Base-by-base conservation (phyloP, 2,797 vertebrate species). In the Gymnocypris eckloni region DNA sequence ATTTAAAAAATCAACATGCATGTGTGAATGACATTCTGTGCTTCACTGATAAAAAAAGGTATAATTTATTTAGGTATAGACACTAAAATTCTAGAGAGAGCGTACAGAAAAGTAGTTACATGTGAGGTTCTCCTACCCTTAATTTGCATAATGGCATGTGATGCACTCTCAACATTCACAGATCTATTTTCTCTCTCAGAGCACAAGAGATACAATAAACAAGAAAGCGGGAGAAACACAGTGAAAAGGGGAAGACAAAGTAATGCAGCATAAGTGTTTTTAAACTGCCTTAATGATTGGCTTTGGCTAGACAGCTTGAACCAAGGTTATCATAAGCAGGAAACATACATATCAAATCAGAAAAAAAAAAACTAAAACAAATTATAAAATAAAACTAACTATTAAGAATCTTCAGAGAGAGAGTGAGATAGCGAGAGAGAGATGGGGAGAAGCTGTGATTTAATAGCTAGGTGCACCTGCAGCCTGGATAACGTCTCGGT, bases 391-490 rank as follows among this genome's bases (percentile, higher is more conserved):
- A 39, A 41, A 45, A 54, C 16, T 18, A 54, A 54, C 1, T n/a
- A 28, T 66, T 13, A 67, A 67, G 15, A 16, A 33, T 75, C 72
- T 28, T 75, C 28, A 71, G 72, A 82, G 39, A 61, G 52, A 86
- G 73, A 79, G 50, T 64, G 48, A 75, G 72, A 41, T 41, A 70
- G 59, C 54, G 59, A 77, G 45, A 67, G 52, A 43, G 64, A 71
- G 8, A 80, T 15, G 66, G 83, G 84, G 92, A 92, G 91, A 89
- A 92, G 92, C 91, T 91, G 93, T 93, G 94, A 95, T 95, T 94
- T 95, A 95, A 96, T 95, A 94, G 78, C 81, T 81, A 67, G 95
- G 93, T 94, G 95, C 95, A 96, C 95, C 95, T 96, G 95, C 95
- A 96, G 93, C 93, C 91, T 84, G 87, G 89, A 93, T 94, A 93